phyloP scores from a whole-genome alignment of 2,888 invertebrate genomes.

The Hypomecis punctinalis region DNA sequence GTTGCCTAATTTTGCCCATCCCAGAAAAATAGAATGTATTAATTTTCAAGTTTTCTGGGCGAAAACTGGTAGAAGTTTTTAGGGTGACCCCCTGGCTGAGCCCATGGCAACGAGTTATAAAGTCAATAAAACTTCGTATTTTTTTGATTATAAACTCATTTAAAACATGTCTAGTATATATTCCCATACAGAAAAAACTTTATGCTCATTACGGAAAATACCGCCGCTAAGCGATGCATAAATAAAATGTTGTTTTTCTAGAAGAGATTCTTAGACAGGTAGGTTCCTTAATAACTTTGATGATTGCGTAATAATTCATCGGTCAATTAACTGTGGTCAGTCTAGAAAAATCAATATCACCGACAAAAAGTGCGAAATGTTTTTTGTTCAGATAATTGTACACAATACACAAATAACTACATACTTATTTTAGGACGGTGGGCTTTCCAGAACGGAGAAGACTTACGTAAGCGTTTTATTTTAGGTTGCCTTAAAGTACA shows the following conservation, averaged over 20 bases:
- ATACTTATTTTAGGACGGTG: background rate
- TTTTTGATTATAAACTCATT: too few species aligned
- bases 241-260: background rate
- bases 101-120: background rate
- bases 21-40: too few species aligned
- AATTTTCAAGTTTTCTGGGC: too few species aligned
- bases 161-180: background rate
- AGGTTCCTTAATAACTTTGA: background rate
- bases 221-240: background rate
- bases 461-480: background rate
- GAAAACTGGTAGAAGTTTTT: too few species aligned
- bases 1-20: too few species aligned
- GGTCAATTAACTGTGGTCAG: background rate
- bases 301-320: background rate
- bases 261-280: background rate
- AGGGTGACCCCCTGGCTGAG: too few species aligned
- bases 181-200: background rate
- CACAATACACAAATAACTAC: background rate
- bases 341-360: background rate
- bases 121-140: background rate
- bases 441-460: conserved; percentile 15
- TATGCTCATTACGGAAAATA: background rate
- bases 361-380: conserved; percentile 1
- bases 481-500: background rate
- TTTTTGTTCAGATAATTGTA: background rate